Conservation (phyloP, 2,797 vertebrate genomes). For the Brotula barbata region DNA sequence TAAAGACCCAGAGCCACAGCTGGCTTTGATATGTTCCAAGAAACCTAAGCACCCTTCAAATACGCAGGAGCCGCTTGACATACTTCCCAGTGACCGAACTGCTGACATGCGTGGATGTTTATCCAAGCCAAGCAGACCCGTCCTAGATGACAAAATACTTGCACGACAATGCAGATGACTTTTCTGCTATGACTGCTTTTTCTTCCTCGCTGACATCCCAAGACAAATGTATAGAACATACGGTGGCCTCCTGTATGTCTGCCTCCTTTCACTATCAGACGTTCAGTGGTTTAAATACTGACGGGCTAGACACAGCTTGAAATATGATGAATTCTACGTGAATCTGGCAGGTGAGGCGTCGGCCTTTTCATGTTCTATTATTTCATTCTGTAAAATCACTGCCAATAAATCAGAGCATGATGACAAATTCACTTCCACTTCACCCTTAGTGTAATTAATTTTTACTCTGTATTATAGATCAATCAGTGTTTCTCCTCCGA, state of each 20-base stretch:
- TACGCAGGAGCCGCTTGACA: slow-evolving; percentile 35
- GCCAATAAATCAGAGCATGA: slow-evolving; percentile 36
- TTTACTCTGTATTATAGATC: slow-evolving; percentile 46
- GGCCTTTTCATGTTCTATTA: slow-evolving; percentile 17
- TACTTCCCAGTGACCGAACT: slow-evolving; percentile 10
- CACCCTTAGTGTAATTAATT: slow-evolving; percentile 27
- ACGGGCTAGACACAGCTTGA: slow-evolving; percentile 36
- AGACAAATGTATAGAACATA: no score
- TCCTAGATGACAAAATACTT: not conserved
- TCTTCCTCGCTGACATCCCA: no score
- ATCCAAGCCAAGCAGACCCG: no score
- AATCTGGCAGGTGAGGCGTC: slow-evolving; percentile 25
- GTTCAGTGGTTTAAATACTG: slow-evolving; percentile 2
- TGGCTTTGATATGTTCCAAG: slow-evolving; percentile 33
- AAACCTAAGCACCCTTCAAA: slow-evolving; percentile 35
- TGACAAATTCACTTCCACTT: slow-evolving; percentile 43
- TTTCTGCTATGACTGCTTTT: not conserved
- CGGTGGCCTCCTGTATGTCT: no score
- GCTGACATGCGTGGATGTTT: slow-evolving; percentile 3
- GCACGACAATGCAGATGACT: not conserved
- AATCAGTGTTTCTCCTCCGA: slow-evolving; percentile 42
- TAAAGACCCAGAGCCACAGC: slow-evolving; percentile 46
- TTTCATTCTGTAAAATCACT: slow-evolving; percentile 30
- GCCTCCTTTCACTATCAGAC: no score
- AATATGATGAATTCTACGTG: slow-evolving; percentile 28